Conservation (phyloP, 1,140 invertebrate species). For the Eueides isabella region DNA sequence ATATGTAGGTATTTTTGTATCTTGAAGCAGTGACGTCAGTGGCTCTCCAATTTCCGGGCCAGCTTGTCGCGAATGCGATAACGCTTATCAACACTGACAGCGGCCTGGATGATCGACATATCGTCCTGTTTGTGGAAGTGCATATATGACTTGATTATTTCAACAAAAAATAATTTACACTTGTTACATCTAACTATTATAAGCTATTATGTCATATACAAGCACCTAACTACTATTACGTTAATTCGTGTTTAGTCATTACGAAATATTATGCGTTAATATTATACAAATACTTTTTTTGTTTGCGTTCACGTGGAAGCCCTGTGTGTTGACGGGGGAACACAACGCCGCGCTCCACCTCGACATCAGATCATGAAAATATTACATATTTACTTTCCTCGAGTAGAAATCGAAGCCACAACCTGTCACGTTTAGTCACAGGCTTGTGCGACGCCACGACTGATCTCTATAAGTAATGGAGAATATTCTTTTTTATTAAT, state of each 20-base stretch:
- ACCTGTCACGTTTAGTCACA: no score
- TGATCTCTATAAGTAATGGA: no score
- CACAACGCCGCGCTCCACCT: no score
- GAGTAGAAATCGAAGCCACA: no score
- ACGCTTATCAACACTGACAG: constrained; percentile 57
- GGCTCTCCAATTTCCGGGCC: constrained; percentile 59
- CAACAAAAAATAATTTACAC: constrained; percentile 5
- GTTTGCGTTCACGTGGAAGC: no score
- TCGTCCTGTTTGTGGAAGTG: constrained; percentile 51
- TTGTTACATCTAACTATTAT: neutral
- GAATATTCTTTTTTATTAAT: no score
- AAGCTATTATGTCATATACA: neutral
- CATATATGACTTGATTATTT: constrained; percentile 32
- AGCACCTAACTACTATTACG: constrained; percentile 25
- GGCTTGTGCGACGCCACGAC: no score
- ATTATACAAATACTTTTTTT: neutral
- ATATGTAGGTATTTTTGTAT: constrained; percentile 18
- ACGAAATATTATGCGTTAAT: constrained; percentile 31
- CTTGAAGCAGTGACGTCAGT: constrained; percentile 51
- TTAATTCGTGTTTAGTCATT: constrained; percentile 31
- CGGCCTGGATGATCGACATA: constrained; percentile 69
- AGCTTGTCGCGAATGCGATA: constrained; percentile 61
- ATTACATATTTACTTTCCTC: no score
- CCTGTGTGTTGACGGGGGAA: no score
- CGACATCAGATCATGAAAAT: no score